Evolutionary conservation across 2,888 invertebrate genomes (phyloP).

Genomic region (Orgyia antiqua): DNA sequence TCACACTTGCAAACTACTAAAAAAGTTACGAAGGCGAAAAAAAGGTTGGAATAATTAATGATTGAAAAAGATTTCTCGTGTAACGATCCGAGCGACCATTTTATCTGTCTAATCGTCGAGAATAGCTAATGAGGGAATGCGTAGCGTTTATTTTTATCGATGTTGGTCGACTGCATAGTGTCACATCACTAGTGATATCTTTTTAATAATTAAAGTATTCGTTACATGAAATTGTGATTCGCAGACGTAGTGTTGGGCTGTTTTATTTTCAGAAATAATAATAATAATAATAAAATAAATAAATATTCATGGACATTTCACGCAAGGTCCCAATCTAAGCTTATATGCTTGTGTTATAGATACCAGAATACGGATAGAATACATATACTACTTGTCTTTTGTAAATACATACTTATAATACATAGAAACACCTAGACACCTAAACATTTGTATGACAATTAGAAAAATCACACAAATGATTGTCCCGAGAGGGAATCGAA

Average conservation of each 20-base stretch:
- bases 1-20: conserved; percentile 14
- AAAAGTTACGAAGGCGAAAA: conserved; percentile 10
- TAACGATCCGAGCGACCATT: conserved; percentile 29
- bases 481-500: no score
- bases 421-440: no score
- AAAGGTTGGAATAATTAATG: conserved; percentile 44
- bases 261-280: background rate
- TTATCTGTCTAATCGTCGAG: conserved; percentile 35
- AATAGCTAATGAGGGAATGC: conserved; percentile 33
- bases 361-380: no score
- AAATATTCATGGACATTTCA: no score
- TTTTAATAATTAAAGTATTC: conserved; percentile 75
- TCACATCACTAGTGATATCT: conserved; percentile 53
- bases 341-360: no score
- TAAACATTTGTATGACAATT: no score
- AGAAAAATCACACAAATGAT: no score
- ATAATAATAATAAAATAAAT: no score
- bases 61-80: conserved; percentile 52
- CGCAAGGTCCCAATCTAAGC: no score
- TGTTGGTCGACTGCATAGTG: conserved; percentile 26
- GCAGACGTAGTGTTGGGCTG: background rate
- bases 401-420: no score
- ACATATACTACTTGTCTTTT: no score
- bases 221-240: conserved; percentile 37
- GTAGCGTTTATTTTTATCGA: conserved; percentile 40